Evolutionary conservation across 2,113 vertebrate species (phyloP).

Genomic region (Leptobrachium leishanense): DNA sequence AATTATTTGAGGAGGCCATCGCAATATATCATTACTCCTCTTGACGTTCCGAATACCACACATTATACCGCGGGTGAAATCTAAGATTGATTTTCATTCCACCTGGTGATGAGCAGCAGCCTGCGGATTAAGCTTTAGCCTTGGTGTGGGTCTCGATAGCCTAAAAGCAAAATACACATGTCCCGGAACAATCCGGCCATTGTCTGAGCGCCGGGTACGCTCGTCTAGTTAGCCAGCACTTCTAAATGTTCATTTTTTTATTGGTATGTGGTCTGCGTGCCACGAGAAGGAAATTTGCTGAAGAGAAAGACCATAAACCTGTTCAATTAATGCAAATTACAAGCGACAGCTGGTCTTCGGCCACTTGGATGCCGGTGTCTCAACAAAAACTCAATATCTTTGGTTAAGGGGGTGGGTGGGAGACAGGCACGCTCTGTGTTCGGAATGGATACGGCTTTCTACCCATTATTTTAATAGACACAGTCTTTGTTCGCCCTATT

Average conservation of each 20-base stretch:
- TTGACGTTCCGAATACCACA: conserved; percentile 60
- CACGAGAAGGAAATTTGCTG: conserved; percentile 62
- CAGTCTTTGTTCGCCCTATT: conserved; percentile 55
- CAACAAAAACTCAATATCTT: conserved; percentile 50
- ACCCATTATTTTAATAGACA: conserved; percentile 41
- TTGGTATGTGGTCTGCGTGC: conserved; percentile 59
- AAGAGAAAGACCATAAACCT: conserved; percentile 58
- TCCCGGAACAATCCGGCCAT: conserved; percentile 67
- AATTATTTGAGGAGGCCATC: conserved; percentile 41
- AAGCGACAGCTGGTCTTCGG: conserved; percentile 63
- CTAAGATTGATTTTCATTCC: conserved; percentile 74
- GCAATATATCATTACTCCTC: conserved; percentile 57
- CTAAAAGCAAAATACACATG: conserved; percentile 59
- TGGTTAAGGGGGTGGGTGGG: conserved; percentile 32
- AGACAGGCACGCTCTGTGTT: conserved; percentile 46
- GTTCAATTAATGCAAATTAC: conserved; percentile 67
- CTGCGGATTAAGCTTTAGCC: conserved; percentile 62
- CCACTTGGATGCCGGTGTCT: conserved; percentile 54
- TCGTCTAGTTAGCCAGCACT: conserved; percentile 64
- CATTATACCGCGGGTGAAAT: conserved; percentile 63
- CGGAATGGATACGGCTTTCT: conserved; percentile 51
- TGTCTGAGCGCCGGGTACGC: conserved; percentile 63
- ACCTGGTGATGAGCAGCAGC: conserved; percentile 68
- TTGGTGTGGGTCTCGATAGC: conserved; percentile 61
- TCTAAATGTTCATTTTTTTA: conserved; percentile 60